phyloP scores from a whole-genome alignment of 2,797 vertebrate genomes.

The Gouania willdenowi region DNA sequence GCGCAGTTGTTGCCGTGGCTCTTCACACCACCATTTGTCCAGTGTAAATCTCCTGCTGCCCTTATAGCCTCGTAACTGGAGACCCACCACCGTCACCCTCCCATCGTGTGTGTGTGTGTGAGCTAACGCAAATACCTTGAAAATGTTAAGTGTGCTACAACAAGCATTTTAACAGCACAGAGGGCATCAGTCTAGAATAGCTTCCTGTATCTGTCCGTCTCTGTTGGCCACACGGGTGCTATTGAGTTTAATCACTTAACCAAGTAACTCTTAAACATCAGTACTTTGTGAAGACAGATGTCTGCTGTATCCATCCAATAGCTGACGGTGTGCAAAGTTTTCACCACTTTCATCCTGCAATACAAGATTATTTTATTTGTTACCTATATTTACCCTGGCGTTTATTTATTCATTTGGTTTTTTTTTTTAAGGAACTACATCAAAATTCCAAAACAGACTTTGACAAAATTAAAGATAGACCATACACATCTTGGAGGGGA shows the following conservation, averaged over 20 bases:
- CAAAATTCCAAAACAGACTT: too few relatives aligned
- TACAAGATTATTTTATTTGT: too few relatives aligned
- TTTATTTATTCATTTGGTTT: too few relatives aligned
- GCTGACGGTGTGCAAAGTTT: too few relatives aligned
- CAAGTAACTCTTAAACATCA: background rate
- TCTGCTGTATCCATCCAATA: background rate
- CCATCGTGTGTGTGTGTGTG: slow-evolving; percentile 25
- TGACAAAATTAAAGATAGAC: too few relatives aligned
- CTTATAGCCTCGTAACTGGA: slow-evolving; percentile 53
- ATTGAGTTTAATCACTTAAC: background rate
- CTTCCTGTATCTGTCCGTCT: slow-evolving; percentile 6
- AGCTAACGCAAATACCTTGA: slow-evolving; percentile 9
- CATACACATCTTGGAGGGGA: too few relatives aligned
- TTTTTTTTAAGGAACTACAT: too few relatives aligned
- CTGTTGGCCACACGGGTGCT: too few relatives aligned
- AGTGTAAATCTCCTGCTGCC: slow-evolving; percentile 59
- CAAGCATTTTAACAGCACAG: slow-evolving; percentile 39
- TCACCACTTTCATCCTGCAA: too few relatives aligned
- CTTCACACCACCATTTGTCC: slow-evolving; percentile 35
- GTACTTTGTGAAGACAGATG: background rate
- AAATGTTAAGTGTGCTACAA: slow-evolving; percentile 34
- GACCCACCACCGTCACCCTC: slow-evolving; percentile 25
- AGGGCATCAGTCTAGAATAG: slow-evolving; percentile 7
- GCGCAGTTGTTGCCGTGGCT: slow-evolving; percentile 15
- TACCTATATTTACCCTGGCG: too few relatives aligned